Base-by-base conservation (phyloP, 2,888 invertebrate species). In the Drosophila longiperda region DNA sequence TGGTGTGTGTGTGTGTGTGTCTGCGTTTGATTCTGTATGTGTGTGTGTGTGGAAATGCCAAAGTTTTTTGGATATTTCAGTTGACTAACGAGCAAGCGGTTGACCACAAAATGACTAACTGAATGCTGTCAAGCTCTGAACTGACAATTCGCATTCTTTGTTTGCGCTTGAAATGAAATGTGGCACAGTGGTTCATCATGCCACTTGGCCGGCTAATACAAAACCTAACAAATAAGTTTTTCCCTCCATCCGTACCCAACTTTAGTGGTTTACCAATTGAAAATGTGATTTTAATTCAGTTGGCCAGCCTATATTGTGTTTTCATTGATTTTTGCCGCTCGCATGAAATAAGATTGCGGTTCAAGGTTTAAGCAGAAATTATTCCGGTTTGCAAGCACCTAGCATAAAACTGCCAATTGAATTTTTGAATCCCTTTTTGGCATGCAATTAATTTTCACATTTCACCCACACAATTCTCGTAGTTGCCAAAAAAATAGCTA, bases 71-170 rank as follows among this genome's bases (percentile, higher is more conserved):
- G 45, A 49, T 57, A 63, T 68, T 63, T 75, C 64, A 66, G 66
- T 67, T 79, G 63, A 67, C 72, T 78, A 80, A 78, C 71, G 61
- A 75, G 40, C 50, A 74, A 66, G 75, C 62, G 71, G 82, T 75
- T 78, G 65, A 68, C 73, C 83, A 42, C 76, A 82, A 69, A 82
- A 74, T 74, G 80, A 63, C 87, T 62, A 82, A 63, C 72, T 64
- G 66, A 72, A 57, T 60, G 70, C 49, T 38, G 61, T 38, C 50
- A 66, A 71, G 62, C 65, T 68, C 42, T 17, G 49, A 53, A 34
- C 29, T 59, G 26, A 45, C 33, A 52, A 42, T 63, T 70, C 40
- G 36, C 26, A 36, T 54, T 36, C 49, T 49, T 26, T 67, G 70
- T 68, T 67, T 67, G 67, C 42, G 29, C 23, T 45, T 45, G 36